These are phyloP conservation scores for Agapornis canus DNA, from an alignment of 2,797 vertebrate species.

Conservation along the genomic window DNA sequence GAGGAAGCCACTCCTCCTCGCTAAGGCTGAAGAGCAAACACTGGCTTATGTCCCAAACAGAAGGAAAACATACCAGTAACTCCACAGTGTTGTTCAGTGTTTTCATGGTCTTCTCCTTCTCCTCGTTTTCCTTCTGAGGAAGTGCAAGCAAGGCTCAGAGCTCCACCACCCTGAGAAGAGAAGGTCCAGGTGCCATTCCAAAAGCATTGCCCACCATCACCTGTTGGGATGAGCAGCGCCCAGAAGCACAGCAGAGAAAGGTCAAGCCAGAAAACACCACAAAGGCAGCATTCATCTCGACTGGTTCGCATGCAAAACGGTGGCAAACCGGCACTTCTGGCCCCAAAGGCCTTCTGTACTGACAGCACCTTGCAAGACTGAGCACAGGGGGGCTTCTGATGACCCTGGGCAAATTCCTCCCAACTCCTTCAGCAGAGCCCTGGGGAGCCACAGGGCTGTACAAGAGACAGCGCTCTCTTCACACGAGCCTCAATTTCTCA, in stretches of 20 bases:
- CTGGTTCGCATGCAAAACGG: not conserved
- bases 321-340: not conserved
- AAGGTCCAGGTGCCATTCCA: not conserved
- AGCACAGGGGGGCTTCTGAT: too few species aligned
- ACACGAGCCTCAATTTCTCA: not conserved
- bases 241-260: not conserved
- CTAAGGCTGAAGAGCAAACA: not conserved
- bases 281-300: not conserved
- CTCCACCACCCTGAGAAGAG: constrained; percentile 77
- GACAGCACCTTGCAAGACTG: not conserved
- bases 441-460: not conserved
- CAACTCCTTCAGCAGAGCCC: not conserved
- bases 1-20: not conserved
- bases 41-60: not conserved
- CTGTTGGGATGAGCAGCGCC: not conserved
- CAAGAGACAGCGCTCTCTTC: not conserved
- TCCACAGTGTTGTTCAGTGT: constrained; percentile 71
- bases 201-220: not conserved
- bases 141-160: constrained; percentile 75
- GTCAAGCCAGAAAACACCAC: not conserved
- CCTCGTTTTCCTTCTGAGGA: constrained; percentile 64
- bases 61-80: constrained; percentile 74
- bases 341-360: not conserved
- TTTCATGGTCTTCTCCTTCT: constrained; percentile 72
- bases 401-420: not conserved